These are phyloP conservation scores for Caenorhabditis doughertyi DNA, from an alignment of 2,888 invertebrate species.

Conservation along the genomic window DNA sequence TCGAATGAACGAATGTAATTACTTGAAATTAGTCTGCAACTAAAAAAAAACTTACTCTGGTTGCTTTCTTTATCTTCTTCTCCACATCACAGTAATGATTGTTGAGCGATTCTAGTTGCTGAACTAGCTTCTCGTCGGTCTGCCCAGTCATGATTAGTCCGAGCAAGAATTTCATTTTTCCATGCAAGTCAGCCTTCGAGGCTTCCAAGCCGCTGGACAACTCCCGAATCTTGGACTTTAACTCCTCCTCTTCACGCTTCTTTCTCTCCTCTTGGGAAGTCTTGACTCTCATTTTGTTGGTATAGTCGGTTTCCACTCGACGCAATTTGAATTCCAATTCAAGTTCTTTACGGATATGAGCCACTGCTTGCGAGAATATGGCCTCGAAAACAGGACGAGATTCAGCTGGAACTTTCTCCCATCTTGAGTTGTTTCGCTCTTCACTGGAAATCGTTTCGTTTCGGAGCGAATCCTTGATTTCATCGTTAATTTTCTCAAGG, in stretches of 20 bases:
- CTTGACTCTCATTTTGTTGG: slow-evolving; percentile 24
- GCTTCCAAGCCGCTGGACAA: slow-evolving; percentile 38
- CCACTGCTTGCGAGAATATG: slow-evolving; percentile 34
- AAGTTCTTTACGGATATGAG: slow-evolving; percentile 41
- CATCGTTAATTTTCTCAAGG: slow-evolving; percentile 47
- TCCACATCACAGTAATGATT: slow-evolving; percentile 60
- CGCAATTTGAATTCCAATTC: slow-evolving; percentile 47
- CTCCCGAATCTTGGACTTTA: slow-evolving; percentile 17
- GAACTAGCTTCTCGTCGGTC: slow-evolving; percentile 40
- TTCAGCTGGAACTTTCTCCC: slow-evolving; percentile 58
- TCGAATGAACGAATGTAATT: too few relatives aligned
- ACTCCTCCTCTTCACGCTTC: slow-evolving; percentile 47
- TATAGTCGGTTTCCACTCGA: slow-evolving; percentile 27
- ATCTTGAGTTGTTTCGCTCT: slow-evolving; percentile 20
- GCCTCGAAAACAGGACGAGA: slow-evolving; percentile 47
- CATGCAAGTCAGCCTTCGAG: slow-evolving; percentile 49
- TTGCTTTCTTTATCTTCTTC: slow-evolving; percentile 45
- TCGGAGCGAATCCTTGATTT: slow-evolving; percentile 60
- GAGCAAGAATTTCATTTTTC: slow-evolving; percentile 46
- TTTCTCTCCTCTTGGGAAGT: slow-evolving; percentile 46
- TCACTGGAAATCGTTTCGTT: slow-evolving; percentile 51
- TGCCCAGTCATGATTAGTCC: slow-evolving; percentile 30
- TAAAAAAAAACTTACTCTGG: slow-evolving; percentile 47
- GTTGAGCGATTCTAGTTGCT: slow-evolving; percentile 54
- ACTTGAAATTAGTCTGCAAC: background rate